phyloP scores from a whole-genome alignment of 2,113 vertebrate species.

The Aix galericulata region DNA sequence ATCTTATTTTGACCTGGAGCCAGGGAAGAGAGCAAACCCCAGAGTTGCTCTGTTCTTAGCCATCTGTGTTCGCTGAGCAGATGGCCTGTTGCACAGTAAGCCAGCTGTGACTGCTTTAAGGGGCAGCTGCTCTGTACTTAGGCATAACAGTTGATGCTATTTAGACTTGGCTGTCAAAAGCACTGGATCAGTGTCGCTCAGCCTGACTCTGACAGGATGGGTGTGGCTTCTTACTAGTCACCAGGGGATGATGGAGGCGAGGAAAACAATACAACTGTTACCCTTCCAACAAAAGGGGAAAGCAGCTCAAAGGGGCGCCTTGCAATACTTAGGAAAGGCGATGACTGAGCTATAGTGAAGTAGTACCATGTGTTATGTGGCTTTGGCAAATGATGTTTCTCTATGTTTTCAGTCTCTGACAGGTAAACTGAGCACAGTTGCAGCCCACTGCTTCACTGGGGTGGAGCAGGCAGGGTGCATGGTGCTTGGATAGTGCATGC shows the following conservation, averaged over 20 bases:
- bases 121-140: conserved; percentile 6
- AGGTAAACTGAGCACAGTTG: neutral
- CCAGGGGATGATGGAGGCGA: neutral
- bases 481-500: neutral
- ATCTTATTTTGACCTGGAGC: conserved; percentile 1
- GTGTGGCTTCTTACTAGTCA: neutral
- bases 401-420: neutral
- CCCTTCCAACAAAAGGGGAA: neutral
- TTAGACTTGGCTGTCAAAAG: neutral
- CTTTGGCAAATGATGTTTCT: neutral
- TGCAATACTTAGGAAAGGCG: neutral
- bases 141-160: neutral
- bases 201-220: neutral
- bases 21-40: neutral
- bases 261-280: neutral
- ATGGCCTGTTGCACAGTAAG: neutral
- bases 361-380: neutral
- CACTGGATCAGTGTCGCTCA: neutral
- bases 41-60: neutral
- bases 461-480: neutral
- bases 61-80: neutral
- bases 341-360: neutral
- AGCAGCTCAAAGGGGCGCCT: neutral
- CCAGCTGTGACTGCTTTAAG: conserved; percentile 25
- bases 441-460: neutral